Evolutionary conservation across 2,113 vertebrate species (phyloP).

Genomic region (Anoplopoma fimbria): DNA sequence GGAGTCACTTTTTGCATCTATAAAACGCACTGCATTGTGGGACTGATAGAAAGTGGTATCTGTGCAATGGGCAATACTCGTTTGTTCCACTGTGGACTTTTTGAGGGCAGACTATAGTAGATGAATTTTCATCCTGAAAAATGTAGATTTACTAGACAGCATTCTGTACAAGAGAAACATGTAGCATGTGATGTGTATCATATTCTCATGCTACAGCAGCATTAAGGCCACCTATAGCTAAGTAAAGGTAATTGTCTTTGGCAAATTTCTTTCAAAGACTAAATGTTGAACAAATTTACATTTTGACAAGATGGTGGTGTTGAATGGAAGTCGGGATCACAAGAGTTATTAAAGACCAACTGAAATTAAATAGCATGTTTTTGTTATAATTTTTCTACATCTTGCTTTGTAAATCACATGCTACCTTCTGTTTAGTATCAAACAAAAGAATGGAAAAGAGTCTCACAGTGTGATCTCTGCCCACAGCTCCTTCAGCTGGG

Average conservation of each 20-base stretch:
- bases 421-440: neutral
- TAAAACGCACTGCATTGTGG: too few species aligned
- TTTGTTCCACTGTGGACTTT: neutral
- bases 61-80: neutral
- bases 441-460: neutral
- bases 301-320: too few species aligned
- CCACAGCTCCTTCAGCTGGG: conserved; percentile 94
- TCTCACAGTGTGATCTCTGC: conserved; percentile 91
- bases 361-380: neutral
- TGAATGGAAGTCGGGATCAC: neutral
- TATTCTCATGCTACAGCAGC: neutral
- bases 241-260: neutral
- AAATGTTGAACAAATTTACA: too few species aligned
- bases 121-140: too few species aligned
- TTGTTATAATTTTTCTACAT: neutral
- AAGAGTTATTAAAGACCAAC: neutral
- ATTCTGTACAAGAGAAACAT: neutral
- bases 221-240: neutral
- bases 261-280: neutral
- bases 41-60: too few species aligned
- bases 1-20: neutral
- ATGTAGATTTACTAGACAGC: neutral
- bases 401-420: neutral
- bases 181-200: neutral
- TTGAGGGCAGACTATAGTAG: too few species aligned